These are phyloP conservation scores for Discoglossus pictus DNA, from an alignment of 2,797 vertebrate species.

Conservation along the genomic window DNA sequence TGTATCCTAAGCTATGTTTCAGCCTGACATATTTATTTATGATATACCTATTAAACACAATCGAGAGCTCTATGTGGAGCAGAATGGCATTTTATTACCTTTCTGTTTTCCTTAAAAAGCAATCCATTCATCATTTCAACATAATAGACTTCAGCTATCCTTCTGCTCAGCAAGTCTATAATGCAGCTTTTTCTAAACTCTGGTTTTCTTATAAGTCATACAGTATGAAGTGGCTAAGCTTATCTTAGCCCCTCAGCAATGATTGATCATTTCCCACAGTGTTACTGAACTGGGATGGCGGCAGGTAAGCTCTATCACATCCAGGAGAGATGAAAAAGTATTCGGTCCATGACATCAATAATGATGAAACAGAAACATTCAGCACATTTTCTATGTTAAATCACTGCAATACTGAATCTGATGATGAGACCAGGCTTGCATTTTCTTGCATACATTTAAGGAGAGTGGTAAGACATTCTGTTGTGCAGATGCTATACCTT, in stretches of 20 bases:
- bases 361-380: not conserved
- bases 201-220: constrained; percentile 32
- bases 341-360: constrained; percentile 39
- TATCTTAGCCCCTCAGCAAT: constrained; percentile 47
- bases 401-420: too few relatives aligned
- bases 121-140: constrained; percentile 44
- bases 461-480: not conserved
- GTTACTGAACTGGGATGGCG: constrained; percentile 45
- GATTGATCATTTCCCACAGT: constrained; percentile 40
- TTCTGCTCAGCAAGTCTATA: constrained; percentile 47
- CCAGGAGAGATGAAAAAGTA: constrained; percentile 34
- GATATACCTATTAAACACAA: not conserved
- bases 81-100: constrained; percentile 51
- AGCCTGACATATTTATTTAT: constrained; percentile 6
- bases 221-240: constrained; percentile 44
- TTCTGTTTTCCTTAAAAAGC: constrained; percentile 23
- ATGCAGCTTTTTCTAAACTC: constrained; percentile 39
- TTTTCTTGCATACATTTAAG: constrained; percentile 6
- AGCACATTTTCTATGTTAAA: too few relatives aligned
- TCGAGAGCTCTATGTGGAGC: constrained; percentile 33
- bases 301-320: not conserved
- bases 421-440: too few relatives aligned
- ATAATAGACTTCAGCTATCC: constrained; percentile 22
- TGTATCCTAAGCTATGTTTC: constrained; percentile 4
- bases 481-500: not conserved